A percentile compares a stretch with the other conserved stretches of the same genome.
Evolutionary conservation across 2,113 vertebrate species (phyloP).

Genomic region (Parotia lawesii): DNA sequence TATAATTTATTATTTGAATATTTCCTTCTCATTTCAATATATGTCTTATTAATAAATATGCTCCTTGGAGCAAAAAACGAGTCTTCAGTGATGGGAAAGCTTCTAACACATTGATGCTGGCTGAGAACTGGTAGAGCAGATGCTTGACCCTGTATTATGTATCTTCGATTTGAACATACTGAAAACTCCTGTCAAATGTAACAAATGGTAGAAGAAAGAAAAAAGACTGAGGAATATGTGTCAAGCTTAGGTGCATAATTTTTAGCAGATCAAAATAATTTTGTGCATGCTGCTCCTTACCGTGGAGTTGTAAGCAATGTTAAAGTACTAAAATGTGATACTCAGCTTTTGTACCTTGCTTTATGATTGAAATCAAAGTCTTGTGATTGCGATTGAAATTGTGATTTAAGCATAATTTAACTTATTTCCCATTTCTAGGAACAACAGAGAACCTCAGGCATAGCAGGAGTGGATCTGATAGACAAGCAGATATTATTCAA

Average conservation of each 20-base stretch:
- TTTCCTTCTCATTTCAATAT: neutral
- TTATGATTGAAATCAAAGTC: neutral
- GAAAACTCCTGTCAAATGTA: neutral
- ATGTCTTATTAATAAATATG: neutral
- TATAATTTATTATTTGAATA: neutral
- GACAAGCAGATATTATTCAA: conserved; percentile 83
- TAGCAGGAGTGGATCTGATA: conserved; percentile 89
- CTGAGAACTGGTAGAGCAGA: neutral
- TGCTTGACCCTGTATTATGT: neutral
- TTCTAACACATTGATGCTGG: neutral
- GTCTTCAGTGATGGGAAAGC: neutral
- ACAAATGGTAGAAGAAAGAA: neutral
- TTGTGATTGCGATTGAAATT: neutral
- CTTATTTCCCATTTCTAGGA: conserved; percentile 67
- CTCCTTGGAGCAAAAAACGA: neutral
- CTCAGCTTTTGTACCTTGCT: neutral
- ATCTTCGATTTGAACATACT: neutral
- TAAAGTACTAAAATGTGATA: neutral
- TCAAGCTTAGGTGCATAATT: neutral
- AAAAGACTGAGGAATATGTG: neutral
- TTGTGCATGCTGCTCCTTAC: neutral
- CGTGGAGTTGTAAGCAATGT: neutral
- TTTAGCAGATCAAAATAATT: neutral
- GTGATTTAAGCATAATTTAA: neutral
- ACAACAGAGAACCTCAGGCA: conserved; percentile 85